These are phyloP conservation scores for Arbacia lixula DNA, from an alignment of 53 echinoderm and acorn worm species.

Conservation along the genomic window DNA sequence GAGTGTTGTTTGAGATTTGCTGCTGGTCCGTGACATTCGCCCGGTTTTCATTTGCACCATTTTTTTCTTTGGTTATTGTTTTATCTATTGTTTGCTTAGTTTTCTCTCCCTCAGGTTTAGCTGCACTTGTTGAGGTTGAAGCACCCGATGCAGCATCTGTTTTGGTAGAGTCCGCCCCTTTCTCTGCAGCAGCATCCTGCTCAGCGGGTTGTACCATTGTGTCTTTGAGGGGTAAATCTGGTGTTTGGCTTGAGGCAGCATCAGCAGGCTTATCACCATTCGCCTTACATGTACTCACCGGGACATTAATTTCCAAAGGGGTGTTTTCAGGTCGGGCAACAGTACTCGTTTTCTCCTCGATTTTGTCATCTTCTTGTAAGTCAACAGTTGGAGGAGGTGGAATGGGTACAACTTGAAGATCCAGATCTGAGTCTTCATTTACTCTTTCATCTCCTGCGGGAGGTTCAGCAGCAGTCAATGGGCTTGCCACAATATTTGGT, in stretches of 20 bases:
- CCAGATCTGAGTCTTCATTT: neutral
- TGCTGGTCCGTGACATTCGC: neutral
- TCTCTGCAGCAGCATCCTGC: neutral
- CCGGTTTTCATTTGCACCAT: neutral
- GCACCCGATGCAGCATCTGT: slow-evolving; percentile 5
- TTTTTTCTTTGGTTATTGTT: slow-evolving; percentile 21
- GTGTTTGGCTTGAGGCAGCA: neutral
- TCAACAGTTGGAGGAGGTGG: slow-evolving; percentile 16
- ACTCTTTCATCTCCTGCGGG: neutral
- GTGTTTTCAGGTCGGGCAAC: neutral
- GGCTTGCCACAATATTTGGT: too few relatives aligned
- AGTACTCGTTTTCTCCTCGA: neutral
- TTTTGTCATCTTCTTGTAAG: neutral
- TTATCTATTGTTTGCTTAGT: slow-evolving; percentile 3
- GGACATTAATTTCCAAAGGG: neutral
- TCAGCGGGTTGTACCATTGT: slow-evolving; percentile 7
- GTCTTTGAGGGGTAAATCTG: neutral
- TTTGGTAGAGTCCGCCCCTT: neutral
- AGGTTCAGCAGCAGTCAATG: neutral
- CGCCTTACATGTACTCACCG: neutral
- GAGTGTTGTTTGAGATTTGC: neutral
- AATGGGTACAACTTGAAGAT: neutral
- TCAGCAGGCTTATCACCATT: neutral
- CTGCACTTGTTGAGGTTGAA: neutral
- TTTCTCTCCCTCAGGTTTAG: neutral